phyloP scores from a whole-genome alignment of 2,797 vertebrate species.

The Rhinogobio ventralis region DNA sequence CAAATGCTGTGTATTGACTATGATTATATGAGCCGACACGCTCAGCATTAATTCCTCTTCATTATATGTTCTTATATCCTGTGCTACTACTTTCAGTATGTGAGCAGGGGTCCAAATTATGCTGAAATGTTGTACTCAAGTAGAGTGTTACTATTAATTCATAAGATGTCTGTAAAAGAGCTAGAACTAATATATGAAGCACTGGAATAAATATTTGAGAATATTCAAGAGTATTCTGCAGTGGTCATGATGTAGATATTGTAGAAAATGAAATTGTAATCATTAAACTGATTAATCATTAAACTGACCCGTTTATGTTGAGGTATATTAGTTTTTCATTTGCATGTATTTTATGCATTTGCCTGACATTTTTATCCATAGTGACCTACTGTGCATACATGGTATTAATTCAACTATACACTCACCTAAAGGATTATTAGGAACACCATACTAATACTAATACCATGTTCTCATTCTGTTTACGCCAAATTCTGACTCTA shows the following conservation, averaged over 20 bases:
- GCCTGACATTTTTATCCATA: background rate
- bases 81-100: constrained; percentile 2
- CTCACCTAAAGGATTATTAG: no score
- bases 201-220: background rate
- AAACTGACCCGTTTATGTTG: background rate
- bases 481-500: no score
- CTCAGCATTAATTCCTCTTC: constrained; percentile 38
- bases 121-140: constrained; percentile 6
- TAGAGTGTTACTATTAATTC: constrained; percentile 18
- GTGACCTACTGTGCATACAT: background rate
- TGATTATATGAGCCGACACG: constrained; percentile 24
- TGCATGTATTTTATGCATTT: background rate
- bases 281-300: constrained; percentile 6
- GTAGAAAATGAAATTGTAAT: background rate
- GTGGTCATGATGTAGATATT: background rate
- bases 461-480: no score
- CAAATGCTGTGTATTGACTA: constrained; percentile 7
- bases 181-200: background rate
- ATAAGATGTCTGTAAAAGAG: constrained; percentile 22
- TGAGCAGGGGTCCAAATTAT: constrained; percentile 32
- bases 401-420: background rate
- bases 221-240: background rate
- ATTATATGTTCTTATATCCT: constrained; percentile 33
- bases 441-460: no score
- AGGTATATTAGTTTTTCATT: background rate